Evolutionary conservation across 2,113 vertebrate species (phyloP), one percentile per base, ranked within the genome.

Genomic region (Anoura caudifer): DNA sequence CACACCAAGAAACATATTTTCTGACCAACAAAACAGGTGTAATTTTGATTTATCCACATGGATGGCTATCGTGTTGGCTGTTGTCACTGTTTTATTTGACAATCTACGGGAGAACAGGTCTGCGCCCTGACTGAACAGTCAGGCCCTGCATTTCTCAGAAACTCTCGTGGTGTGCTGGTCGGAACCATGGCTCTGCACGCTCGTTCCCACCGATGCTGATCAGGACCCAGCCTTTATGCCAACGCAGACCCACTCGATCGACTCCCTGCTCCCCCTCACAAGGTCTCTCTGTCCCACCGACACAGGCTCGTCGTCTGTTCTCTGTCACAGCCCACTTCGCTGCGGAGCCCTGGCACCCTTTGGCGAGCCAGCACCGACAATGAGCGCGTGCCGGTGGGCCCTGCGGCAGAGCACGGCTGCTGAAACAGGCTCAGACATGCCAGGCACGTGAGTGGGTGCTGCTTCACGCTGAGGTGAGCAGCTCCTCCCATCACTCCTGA

Each of bases 301-400:
- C 38, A n/a, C 52, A 69, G 0, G 1, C 2, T 19, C 1, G 6
- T 1, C 0, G 22, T 26, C 7, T 45, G 83, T 56, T 20, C n/a
- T 52, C 69, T 59, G 56, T 28, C 52, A 33, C 28, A 65, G 76
- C 81, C 52, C 56, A 65, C n/a, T 28, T 28, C 6, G 3, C 24
- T 9, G 50, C 15, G 12, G 36, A 47, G 70, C n/a, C 47, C 41
- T 3, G n/a, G n/a, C 7, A 1, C 24, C 31, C 36, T 0, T 41
- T 47, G 10, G n/a, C 0, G 33, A 81, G 73, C 24, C 47, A 31
- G 22, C 22, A 13, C 47, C 16, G 31, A 56, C 31, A 12, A 7
- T 0, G 1, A 16, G 79, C 24, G 0, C 4, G 8, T 1, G 79
- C 41, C 8, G 3, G 16, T 3, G 54, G 73, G 19, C 2, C 16